phyloP scores from a whole-genome alignment of 2,888 invertebrate species.

The Drosophila vallismaia region DNA sequence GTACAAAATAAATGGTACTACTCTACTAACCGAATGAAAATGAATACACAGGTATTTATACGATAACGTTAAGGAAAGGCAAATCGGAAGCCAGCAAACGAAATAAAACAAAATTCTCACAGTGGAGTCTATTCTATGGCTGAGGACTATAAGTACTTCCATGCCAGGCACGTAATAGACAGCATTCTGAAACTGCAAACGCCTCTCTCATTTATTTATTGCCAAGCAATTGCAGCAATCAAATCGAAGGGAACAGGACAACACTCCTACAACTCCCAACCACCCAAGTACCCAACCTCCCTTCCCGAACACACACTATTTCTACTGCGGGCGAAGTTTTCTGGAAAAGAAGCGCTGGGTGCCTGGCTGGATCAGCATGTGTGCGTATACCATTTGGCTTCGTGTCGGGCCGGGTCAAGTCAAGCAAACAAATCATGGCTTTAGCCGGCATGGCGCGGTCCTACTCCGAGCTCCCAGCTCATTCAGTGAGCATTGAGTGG shows the following conservation, averaged over 20 bases:
- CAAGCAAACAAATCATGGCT: slow-evolving; percentile 46
- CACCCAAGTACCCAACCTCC: too few species aligned
- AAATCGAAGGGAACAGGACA: slow-evolving; percentile 48
- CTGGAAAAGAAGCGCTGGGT: slow-evolving; percentile 12
- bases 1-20: background rate
- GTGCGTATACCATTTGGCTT: slow-evolving; percentile 34
- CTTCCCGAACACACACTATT: slow-evolving; percentile 1
- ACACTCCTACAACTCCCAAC: background rate
- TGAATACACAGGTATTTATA: background rate
- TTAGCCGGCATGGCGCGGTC: background rate
- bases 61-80: background rate
- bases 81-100: background rate
- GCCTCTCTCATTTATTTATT: slow-evolving; percentile 56
- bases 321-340: slow-evolving; percentile 17
- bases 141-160: slow-evolving; percentile 23
- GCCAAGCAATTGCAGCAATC: slow-evolving; percentile 54
- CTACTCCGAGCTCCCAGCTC: slow-evolving; percentile 1
- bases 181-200: slow-evolving; percentile 33
- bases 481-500: slow-evolving; percentile 28
- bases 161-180: slow-evolving; percentile 50
- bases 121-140: background rate
- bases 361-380: slow-evolving; percentile 8
- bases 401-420: slow-evolving; percentile 32
- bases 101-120: background rate
- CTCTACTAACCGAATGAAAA: background rate